phyloP scores from a whole-genome alignment of 35 echinoderm and acorn worm species.

The Strongylocentrotus purpuratus region DNA sequence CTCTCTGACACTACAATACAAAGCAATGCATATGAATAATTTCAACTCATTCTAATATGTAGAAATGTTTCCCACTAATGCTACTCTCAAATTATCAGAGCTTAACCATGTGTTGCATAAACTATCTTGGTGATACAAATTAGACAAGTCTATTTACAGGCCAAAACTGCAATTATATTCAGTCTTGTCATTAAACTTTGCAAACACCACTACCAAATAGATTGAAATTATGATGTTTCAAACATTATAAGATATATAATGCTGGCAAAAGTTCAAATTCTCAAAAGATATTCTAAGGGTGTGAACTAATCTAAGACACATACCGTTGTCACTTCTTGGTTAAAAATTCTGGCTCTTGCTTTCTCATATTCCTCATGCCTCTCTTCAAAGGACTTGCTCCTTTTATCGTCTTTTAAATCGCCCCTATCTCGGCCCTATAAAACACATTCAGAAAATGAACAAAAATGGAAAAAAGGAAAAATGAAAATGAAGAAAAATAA shows the following conservation, averaged over 20 bases:
- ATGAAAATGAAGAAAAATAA: slow-evolving; percentile 24
- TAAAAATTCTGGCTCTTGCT: slow-evolving; percentile 88
- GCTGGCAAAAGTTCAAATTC: not conserved
- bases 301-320: not conserved
- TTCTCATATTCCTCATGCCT: slow-evolving; percentile 85
- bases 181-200: not conserved
- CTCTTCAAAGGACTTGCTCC: slow-evolving; percentile 98
- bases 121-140: not conserved
- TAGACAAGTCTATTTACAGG: not conserved
- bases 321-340: slow-evolving; percentile 74
- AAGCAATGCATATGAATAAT: not conserved
- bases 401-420: slow-evolving; percentile 77
- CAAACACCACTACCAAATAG: not conserved
- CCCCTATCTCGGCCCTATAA: slow-evolving; percentile 49
- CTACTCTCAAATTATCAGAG: not conserved
- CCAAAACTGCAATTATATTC: not conserved
- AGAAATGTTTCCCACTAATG: not conserved
- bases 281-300: not conserved
- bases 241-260: not conserved
- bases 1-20: not conserved
- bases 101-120: not conserved
- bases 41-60: not conserved
- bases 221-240: not conserved
- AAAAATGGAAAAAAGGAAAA: slow-evolving; percentile 37
- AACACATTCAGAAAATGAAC: slow-evolving; percentile 52